These are phyloP conservation scores for Scrobipalpa atriplicella DNA, from an alignment of 2,888 invertebrate species.

Conservation along the genomic window DNA sequence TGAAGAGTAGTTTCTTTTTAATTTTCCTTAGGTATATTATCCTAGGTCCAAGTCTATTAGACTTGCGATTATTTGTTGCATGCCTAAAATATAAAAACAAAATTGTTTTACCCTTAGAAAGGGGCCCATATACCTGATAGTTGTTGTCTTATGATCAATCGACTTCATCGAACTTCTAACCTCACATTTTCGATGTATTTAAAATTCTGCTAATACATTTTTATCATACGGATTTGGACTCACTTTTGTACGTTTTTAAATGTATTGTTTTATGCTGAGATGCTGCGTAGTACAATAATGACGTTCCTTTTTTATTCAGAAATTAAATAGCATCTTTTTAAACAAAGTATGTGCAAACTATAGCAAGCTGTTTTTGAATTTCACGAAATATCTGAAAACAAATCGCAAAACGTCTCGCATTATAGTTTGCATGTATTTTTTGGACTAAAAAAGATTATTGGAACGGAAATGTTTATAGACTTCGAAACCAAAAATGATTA, in stretches of 20 bases:
- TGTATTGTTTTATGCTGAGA: constrained; percentile 27
- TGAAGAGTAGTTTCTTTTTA: too few relatives aligned
- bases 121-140: neutral
- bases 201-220: constrained; percentile 44
- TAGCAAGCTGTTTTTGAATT: neutral
- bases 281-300: neutral
- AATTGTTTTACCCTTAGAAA: constrained; percentile 5
- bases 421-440: constrained; percentile 3
- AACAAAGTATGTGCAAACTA: neutral
- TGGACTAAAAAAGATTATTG: constrained; percentile 50
- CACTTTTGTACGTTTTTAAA: constrained; percentile 55
- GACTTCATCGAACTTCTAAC: constrained; percentile 39
- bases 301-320: neutral
- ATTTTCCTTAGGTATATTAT: too few relatives aligned
- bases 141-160: constrained; percentile 42
- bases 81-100: neutral
- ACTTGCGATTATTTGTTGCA: too few relatives aligned
- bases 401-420: neutral
- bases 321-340: neutral
- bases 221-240: constrained; percentile 47
- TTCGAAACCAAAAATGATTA: constrained; percentile 72
- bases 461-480: constrained; percentile 64
- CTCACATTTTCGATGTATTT: constrained; percentile 29
- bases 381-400: neutral
- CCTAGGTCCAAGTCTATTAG: too few relatives aligned